Evolutionary conservation across 2,113 vertebrate genomes (phyloP), one percentile per base, ranked within the genome.

Genomic region (Rhinolophus sinicus): DNA sequence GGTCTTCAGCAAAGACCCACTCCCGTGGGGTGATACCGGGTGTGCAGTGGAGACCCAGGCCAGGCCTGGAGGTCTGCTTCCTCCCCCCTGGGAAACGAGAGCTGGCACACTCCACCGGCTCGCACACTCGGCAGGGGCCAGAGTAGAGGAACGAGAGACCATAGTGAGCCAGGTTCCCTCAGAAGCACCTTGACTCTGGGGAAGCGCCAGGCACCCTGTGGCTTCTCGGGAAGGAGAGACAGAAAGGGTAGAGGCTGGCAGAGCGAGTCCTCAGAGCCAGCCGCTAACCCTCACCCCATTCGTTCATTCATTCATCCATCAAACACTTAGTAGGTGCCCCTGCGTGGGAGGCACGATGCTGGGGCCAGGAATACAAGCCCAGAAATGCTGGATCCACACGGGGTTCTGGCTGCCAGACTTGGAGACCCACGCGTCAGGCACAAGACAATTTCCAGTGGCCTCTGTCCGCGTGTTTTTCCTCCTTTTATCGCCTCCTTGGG

Each of bases 191-290:
- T 7, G 33, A 30, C 47, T 30, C 64, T 1, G 1, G 11, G 33
- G 58, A 58, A 60, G 26, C 1, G 0, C 64, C 5, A 3, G 24
- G 33, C 35, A 40, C 26, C 4, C 2, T 54, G 24, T 21, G 33
- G 19, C 33, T 3, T 87, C 52, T 58, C 26, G 2, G 77, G 30
- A 58, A 64, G 65, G 33, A 21, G 28, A 38, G 21, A 7, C 16
- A 5, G 12, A n/a, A 19, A 5, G 67, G 52, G 19, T 38, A 28
- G 50, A 19, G 85, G 38, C 24, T 26, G 54, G 12, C 50, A 1
- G n/a, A 18, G 21, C 13, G 1, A 19, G 16, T 54, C 62, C 40
- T 13, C 13, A 12, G 6, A 44, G 67, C 65, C 56, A 14, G 1
- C 26, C 1, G 1, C 75, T 15, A 0, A 1, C 30, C 75, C 65